These are phyloP conservation scores for Noctua comes DNA, from an alignment of 2,888 invertebrate genomes.

Conservation along the genomic window DNA sequence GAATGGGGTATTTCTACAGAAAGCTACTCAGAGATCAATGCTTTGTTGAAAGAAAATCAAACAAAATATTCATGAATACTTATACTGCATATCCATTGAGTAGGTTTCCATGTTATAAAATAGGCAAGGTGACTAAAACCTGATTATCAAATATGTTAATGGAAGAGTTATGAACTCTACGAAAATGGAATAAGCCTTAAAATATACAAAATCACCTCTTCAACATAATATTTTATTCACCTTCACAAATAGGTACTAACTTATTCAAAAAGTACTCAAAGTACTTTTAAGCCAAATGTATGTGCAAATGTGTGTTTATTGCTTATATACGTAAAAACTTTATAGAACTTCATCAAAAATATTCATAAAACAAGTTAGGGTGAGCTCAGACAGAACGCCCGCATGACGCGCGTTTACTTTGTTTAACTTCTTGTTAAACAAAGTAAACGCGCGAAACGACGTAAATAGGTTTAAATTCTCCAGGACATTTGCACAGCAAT, in stretches of 20 bases:
- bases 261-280: slow-evolving; percentile 38
- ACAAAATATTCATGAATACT: background rate
- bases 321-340: slow-evolving; percentile 19
- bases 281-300: slow-evolving; percentile 45
- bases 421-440: background rate
- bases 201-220: slow-evolving; percentile 1
- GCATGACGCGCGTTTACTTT: slow-evolving; percentile 8
- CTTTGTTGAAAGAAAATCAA: background rate
- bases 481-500: background rate
- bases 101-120: background rate
- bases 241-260: slow-evolving; percentile 14
- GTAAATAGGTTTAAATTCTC: too few species aligned
- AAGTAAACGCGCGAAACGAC: background rate
- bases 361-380: slow-evolving; percentile 27
- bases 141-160: slow-evolving; percentile 4
- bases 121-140: background rate
- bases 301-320: slow-evolving; percentile 39
- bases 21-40: background rate
- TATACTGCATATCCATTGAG: background rate
- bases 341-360: slow-evolving; percentile 25
- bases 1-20: background rate
- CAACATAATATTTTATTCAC: slow-evolving; percentile 37
- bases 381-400: slow-evolving; percentile 1
- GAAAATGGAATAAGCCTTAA: background rate
- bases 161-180: background rate